Evolutionary conservation across 2,888 invertebrate genomes (phyloP), one percentile per base, ranked within the genome.

Genomic region (Epistrophella euchroma): DNA sequence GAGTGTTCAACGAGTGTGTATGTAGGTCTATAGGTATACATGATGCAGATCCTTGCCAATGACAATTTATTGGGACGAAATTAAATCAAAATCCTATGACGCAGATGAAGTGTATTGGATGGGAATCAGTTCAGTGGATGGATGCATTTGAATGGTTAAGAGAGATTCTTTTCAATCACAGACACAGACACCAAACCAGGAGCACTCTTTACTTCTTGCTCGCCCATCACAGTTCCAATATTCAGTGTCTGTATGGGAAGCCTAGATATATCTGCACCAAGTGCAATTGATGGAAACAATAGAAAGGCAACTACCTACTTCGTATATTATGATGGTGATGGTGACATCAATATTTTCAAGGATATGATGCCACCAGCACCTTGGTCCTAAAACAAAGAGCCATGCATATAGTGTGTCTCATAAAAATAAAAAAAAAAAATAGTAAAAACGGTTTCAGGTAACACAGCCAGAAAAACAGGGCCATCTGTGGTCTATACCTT

Each of bases 1-100:
- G 22, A 19, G 62, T 45, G 43, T 45, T 45, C 43, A 64, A 64
- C 62, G 17, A 64, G 56, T 7, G n/a, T 52, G 52, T 52, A 17
- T 4, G 19, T 4, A 47, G 47, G 73, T 85, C 76, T n/a, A n/a
- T n/a, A n/a, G n/a, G n/a, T n/a, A n/a, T n/a, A n/a, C n/a, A n/a
- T n/a, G n/a, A n/a, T 4, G 19, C 10, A 47, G 47, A 77, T 85
- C 76, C 73, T 74, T 86, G 86, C 86, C 78, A 86, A 86, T 86
- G 86, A 86, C 86, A 86, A 86, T 78, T 82, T 82, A 86, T 86
- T 74, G 73, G 71, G 22, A 82, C 64, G 77, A 82, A 82, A 86
- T 86, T 86, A 82, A 82, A 74, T 82, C 82, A 78, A 71, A 86
- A 62, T 32, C 22, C 70, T 50, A 68, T 68, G 68, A 66, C 66